A percentile compares a stretch with the other conserved stretches of the same genome.
phyloP scores from a whole-genome alignment of 2,797 vertebrate species.

The Peromyscus aztecus region DNA sequence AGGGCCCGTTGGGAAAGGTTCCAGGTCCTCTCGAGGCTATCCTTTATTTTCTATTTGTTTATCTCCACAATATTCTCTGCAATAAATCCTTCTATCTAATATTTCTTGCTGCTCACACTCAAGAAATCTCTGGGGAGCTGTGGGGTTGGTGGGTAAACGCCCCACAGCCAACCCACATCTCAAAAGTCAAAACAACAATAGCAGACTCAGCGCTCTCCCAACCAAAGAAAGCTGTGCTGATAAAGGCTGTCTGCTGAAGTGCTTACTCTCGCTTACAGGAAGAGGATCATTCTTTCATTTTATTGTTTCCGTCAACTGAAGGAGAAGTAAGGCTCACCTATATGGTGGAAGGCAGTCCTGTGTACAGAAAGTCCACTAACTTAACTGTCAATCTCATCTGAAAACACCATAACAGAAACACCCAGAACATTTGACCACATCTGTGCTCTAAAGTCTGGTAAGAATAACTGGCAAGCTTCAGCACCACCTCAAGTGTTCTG shows the following conservation, averaged over 20 bases:
- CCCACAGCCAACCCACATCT: not conserved
- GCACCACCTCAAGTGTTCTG: too few species aligned
- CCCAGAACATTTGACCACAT: not conserved
- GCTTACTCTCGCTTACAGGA: not conserved
- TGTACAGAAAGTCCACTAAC: not conserved
- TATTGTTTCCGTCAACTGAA: not conserved
- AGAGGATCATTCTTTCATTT: not conserved
- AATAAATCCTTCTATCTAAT: too few species aligned
- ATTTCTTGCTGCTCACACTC: too few species aligned
- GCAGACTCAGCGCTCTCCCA: not conserved
- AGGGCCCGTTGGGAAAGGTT: too few species aligned
- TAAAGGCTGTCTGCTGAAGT: not conserved
- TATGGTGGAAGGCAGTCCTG: not conserved
- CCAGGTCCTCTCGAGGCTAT: too few species aligned
- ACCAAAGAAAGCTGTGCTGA: not conserved
- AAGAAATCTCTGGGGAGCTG: too few species aligned
- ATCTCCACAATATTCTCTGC: too few species aligned
- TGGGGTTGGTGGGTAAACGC: too few species aligned
- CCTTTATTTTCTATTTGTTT: too few species aligned
- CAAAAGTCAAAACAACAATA: not conserved
- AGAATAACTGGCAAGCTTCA: not conserved
- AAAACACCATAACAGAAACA: not conserved
- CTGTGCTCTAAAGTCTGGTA: not conserved
- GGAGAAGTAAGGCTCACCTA: not conserved
- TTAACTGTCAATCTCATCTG: not conserved